Evolutionary conservation across 2,888 invertebrate species (phyloP).

Genomic region (Pantelozetes paolii): DNA sequence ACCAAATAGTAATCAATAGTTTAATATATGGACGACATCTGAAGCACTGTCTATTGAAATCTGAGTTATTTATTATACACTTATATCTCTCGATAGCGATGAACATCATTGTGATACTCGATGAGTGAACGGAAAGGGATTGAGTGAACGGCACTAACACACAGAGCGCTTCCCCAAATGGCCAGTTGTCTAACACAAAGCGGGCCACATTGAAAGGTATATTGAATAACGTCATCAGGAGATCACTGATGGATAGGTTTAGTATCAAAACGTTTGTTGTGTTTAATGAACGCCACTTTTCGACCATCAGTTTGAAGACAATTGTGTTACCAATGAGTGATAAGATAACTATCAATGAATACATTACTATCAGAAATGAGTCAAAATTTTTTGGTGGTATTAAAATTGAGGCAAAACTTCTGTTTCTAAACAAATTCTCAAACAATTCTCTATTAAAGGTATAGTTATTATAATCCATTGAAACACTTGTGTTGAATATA

Average conservation of each 20-base stretch:
- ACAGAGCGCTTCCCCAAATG: conserved; percentile 55
- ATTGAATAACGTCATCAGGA: conserved; percentile 52
- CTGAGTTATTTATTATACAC: neutral
- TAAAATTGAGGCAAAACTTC: neutral
- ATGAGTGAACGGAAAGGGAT: conserved; percentile 33
- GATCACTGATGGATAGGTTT: conserved; percentile 57
- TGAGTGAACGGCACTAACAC: conserved; percentile 54
- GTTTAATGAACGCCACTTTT: conserved; percentile 57
- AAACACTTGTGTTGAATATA: too few relatives aligned
- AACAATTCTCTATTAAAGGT: too few relatives aligned
- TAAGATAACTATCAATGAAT: conserved; percentile 55
- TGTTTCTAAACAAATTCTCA: too few relatives aligned
- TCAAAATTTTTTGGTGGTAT: neutral
- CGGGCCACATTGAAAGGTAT: conserved; percentile 55
- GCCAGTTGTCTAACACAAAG: conserved; percentile 54
- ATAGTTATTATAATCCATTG: too few relatives aligned
- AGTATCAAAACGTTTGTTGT: conserved; percentile 59
- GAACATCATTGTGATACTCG: conserved; percentile 29
- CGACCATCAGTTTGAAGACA: conserved; percentile 57
- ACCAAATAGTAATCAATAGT: conserved; percentile 11
- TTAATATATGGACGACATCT: neutral
- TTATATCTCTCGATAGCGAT: conserved; percentile 38
- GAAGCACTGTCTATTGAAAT: neutral
- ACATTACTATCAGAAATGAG: conserved; percentile 49
- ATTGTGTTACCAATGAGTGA: conserved; percentile 54